These are phyloP conservation scores for Okapia johnstoni DNA, from an alignment of 2,113 vertebrate species.

Conservation along the genomic window DNA sequence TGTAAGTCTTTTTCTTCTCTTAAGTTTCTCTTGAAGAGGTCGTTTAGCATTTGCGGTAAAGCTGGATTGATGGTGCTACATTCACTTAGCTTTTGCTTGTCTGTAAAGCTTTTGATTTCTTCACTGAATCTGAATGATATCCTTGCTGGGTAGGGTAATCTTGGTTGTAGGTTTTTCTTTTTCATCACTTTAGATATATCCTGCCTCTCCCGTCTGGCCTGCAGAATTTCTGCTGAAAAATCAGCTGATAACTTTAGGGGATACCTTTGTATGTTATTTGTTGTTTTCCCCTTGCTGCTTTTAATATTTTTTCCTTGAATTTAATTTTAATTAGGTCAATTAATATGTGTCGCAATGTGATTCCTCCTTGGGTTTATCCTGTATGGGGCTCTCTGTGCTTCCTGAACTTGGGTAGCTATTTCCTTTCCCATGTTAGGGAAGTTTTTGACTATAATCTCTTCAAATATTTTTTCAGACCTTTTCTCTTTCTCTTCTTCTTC, in stretches of 20 bases:
- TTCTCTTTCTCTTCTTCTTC: not conserved
- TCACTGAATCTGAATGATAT: not conserved
- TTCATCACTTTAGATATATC: not conserved
- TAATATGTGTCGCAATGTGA: not conserved
- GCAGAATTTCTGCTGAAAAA: not conserved
- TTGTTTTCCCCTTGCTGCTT: not conserved
- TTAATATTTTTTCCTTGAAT: not conserved
- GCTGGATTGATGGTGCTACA: not conserved
- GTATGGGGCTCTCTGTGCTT: not conserved
- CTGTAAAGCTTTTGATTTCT: not conserved
- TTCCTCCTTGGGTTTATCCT: not conserved
- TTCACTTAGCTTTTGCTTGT: not conserved
- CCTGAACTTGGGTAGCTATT: not conserved
- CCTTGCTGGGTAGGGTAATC: not conserved
- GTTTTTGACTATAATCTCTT: not conserved
- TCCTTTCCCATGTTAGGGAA: not conserved
- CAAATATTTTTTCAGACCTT: not conserved
- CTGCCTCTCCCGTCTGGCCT: not conserved
- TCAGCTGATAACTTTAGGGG: not conserved
- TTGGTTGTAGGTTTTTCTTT: not conserved
- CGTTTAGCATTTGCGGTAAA: not conserved
- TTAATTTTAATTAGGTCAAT: not conserved
- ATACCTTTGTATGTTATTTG: not conserved
- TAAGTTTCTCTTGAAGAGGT: not conserved
- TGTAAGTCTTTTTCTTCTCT: not conserved